Base-by-base conservation (phyloP, 2,113 vertebrate genomes). In the Scortum barcoo region DNA sequence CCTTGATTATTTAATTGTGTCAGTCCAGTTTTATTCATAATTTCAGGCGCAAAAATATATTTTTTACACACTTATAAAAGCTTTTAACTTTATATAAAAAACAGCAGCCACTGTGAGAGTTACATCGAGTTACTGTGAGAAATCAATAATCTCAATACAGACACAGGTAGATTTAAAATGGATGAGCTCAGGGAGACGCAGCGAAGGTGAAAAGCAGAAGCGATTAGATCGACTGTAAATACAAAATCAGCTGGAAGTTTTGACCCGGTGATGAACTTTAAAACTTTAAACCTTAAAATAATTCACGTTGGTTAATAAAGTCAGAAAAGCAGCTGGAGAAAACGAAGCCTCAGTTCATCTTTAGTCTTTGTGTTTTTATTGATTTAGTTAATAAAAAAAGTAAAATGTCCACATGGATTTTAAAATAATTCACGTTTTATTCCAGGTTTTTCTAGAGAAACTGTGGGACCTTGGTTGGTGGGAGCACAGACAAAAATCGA, bases 141-240 rank as follows among this genome's bases (percentile, higher is more conserved):
- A 76, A 40, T 76, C 60, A 38, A 57, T 77, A 33, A 5, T 57
- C 40, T 78, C 65, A 22, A n/a, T 48, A 22, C 54, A 61, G 44
- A 60, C 30, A 24, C 17, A 60, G 30, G 61, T 66, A 6, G 17
- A 56, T 67, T 46, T 44, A 28, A 56, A 69, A 38, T 58, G 75
- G 33, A 28, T 33, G 62, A 58, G 38, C 36, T 36, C 28, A 36
- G 53, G 22, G 63, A 77, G 36, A 9, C 14, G 0, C 19, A 5
- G 36, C 0, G n/a, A 7, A n/a, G 8, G 17, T 20, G 51, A 19
- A 24, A 67, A 68, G 19, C 1, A 48, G 14, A 68, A 24, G 62
- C 20, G 8, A 58, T 58, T 28, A 69, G 13, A 26, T 26, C 14
- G 0, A 19, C 12, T 40, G 50, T 26, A 26, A 56, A 16, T 44